Evolutionary conservation across 2,888 invertebrate species (phyloP), one percentile per base, ranked within the genome.

Genomic region (Tricholauxania praeusta): DNA sequence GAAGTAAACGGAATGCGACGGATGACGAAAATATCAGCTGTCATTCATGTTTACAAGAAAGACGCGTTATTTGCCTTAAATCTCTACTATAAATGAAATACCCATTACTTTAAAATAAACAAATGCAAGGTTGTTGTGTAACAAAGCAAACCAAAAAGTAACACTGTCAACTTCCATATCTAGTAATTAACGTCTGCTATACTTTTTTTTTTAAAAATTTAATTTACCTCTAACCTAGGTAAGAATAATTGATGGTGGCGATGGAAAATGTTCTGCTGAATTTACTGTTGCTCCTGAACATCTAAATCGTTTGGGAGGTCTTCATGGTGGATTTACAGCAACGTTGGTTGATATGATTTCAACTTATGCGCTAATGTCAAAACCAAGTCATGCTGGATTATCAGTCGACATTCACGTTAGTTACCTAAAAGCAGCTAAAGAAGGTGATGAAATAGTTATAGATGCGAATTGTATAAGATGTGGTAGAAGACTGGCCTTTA

Each of bases 271-370:
- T 84, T 85, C 89, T 47, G 95, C 94, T 19, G 93, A 96, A 85
- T 91, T 97, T 82, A 90, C 90, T 79, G 92, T 97, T 0, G 89
- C 88, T 0, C 88, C 92, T 5, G 93, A 94, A 77, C 94, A 96
- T 83, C 87, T 93, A 2, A 97, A 97, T 86, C 87, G 89, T 15
- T 90, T 91, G 8, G 95, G 95, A 0, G 91, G 91, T 0, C 85
- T 97, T 6, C 97, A 97, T 83, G 97, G 97, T 3, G 97, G 96
- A 8, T 91, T 95, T 80, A 94, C 94, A 5, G 93, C 94, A 4
- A 94, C 94, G 0, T 85, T 97, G 17, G 78, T 88, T 32, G 94
- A 95, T 82, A 88, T 89, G 70, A 85, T 96, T 28, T 96, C 96
- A 1, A 93, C 94, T 0, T 92, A 92, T 82, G 96, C 95, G 0